Conservation (phyloP, 1,140 invertebrate species). For the Galleria mellonella region DNA sequence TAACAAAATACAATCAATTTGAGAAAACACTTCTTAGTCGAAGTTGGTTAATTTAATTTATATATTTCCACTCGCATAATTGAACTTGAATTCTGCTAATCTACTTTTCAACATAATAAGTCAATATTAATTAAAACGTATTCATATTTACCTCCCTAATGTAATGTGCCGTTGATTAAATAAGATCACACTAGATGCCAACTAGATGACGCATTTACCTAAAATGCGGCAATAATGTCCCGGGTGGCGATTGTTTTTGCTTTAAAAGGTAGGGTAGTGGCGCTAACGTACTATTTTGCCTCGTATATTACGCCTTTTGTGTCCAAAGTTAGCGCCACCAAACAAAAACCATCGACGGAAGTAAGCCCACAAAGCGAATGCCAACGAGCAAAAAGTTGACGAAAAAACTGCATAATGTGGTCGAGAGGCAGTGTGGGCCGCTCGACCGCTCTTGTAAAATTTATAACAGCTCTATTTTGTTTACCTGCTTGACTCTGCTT, state of each 20-base stretch:
- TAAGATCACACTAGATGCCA: not conserved
- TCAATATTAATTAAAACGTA: no score
- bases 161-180: not conserved
- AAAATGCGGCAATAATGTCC: constrained; percentile 1
- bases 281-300: constrained; percentile 41
- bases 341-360: constrained; percentile 66
- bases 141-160: no score
- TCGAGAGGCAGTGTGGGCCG: constrained; percentile 50
- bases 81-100: no score
- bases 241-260: not conserved
- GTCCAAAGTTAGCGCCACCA: constrained; percentile 63
- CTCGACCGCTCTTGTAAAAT: constrained; percentile 64
- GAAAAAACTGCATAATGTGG: constrained; percentile 68
- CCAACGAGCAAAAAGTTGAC: constrained; percentile 56
- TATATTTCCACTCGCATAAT: no score
- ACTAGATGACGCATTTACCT: constrained; percentile 7
- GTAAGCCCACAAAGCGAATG: constrained; percentile 65
- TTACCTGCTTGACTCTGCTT: constrained; percentile 66
- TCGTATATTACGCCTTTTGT: constrained; percentile 43
- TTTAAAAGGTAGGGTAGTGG: constrained; percentile 14
- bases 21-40: no score
- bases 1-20: no score
- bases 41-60: no score
- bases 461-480: constrained; percentile 72
- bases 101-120: no score